Conservation (phyloP, 2,113 vertebrate species). For the Blennius ocellaris region DNA sequence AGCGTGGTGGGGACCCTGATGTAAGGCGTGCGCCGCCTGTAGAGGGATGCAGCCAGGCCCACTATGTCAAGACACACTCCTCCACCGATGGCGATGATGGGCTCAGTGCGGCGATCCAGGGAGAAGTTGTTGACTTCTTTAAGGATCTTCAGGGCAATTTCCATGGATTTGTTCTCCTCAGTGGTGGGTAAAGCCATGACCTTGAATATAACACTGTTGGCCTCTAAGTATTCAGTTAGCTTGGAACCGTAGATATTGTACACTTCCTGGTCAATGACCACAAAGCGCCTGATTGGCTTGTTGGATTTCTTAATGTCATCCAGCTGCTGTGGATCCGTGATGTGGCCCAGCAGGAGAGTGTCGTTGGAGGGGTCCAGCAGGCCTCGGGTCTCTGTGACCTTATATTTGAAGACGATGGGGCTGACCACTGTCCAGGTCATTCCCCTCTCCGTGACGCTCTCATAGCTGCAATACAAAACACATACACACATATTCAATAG, state of each 20-base stretch:
- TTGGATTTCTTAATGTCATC: conserved; percentile 62
- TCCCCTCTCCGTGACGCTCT: conserved; percentile 72
- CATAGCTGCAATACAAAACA: conserved; percentile 76
- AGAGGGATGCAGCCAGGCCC: conserved; percentile 84
- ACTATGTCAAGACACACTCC: conserved; percentile 88
- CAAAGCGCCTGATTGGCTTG: conserved; percentile 81
- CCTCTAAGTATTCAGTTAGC: conserved; percentile 77
- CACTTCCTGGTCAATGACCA: conserved; percentile 85
- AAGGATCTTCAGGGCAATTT: conserved; percentile 83
- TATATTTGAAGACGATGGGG: conserved; percentile 86
- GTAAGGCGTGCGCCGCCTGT: conserved; percentile 86
- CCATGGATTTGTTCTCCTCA: conserved; percentile 88
- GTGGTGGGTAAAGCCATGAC: conserved; percentile 85
- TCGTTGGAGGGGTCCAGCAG: conserved; percentile 83
- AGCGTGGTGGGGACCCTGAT: conserved; percentile 88
- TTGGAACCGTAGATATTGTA: conserved; percentile 81
- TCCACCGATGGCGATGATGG: conserved; percentile 86
- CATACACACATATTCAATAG: not conserved
- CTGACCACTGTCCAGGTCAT: conserved; percentile 85
- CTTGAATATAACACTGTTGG: conserved; percentile 80
- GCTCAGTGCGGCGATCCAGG: conserved; percentile 83
- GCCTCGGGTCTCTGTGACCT: conserved; percentile 80
- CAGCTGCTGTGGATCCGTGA: conserved; percentile 75
- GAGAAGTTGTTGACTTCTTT: conserved; percentile 86
- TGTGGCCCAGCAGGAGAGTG: conserved; percentile 84